Percentiles rank a stretch among this genome's conserved stretches.
Evolutionary conservation across 2,113 vertebrate species (phyloP).

Genomic region (Phyllostomus discolor): DNA sequence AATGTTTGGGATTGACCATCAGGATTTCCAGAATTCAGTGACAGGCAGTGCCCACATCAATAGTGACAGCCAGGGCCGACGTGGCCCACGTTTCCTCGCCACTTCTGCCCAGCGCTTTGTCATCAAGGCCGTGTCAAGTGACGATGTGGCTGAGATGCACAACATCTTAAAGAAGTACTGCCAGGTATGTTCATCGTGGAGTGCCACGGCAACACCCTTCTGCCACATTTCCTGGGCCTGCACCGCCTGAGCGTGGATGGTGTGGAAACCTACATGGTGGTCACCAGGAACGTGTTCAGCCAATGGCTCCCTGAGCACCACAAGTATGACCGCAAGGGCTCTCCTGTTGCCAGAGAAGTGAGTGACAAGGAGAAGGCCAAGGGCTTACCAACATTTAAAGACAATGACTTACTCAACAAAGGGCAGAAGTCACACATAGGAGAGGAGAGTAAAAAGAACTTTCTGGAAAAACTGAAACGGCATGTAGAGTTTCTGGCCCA

Average conservation of each 20-base stretch:
- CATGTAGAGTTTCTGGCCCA: slow-evolving; percentile 91
- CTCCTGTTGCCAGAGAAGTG: too few relatives aligned
- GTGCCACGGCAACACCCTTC: slow-evolving; percentile 94
- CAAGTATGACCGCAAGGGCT: too few relatives aligned
- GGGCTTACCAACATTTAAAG: too few relatives aligned
- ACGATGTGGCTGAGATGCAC: slow-evolving; percentile 97
- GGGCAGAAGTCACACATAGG: slow-evolving; percentile 92
- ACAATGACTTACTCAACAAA: slow-evolving; percentile 83
- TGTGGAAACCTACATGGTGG: slow-evolving; percentile 96
- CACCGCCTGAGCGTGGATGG: slow-evolving; percentile 95
- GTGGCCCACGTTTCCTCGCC: slow-evolving; percentile 92
- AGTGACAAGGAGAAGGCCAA: too few relatives aligned
- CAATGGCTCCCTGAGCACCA: too few relatives aligned
- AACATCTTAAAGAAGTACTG: slow-evolving; percentile 97
- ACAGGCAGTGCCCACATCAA: slow-evolving; percentile 87
- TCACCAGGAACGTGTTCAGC: slow-evolving; percentile 94
- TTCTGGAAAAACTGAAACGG: slow-evolving; percentile 92
- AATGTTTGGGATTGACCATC: slow-evolving; percentile 89
- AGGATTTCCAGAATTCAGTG: slow-evolving; percentile 97
- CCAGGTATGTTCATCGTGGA: slow-evolving; percentile 93
- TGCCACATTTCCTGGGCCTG: slow-evolving; percentile 97
- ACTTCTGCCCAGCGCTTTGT: slow-evolving; percentile 94
- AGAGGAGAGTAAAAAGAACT: slow-evolving; percentile 95
- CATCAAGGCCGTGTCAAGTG: slow-evolving; percentile 95
- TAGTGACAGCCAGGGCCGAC: slow-evolving; percentile 94